Base-by-base conservation (phyloP, 2,888 invertebrate species). In the Mamestra brassicae region DNA sequence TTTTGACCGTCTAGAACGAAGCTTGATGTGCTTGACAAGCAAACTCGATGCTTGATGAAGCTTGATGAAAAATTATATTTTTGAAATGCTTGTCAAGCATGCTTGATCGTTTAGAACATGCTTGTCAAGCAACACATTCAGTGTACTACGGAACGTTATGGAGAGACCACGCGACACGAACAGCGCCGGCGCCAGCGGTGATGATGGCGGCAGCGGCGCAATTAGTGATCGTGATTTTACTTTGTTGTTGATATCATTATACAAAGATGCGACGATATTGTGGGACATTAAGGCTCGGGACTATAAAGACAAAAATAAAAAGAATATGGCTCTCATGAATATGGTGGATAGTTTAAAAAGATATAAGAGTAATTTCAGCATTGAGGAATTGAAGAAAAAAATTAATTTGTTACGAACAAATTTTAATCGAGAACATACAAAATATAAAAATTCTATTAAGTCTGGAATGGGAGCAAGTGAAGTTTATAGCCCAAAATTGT, bases 41-140 rank as follows among this genome's bases (percentile, higher is more conserved):
- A 26, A 26, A 26, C 26, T 26, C 26, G 26, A 26, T 26, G 26
- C 26, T 26, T 26, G 26, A 26, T 26, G 26, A 26, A 71, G 26
- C 26, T 26, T 26, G 26, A 26, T 26, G 26, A 26, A 71, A 64
- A 64, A 64, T 38, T 64, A 71, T 64, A 71, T 64, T 71, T 71
- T 71, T 71, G 71, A 64, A 71, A 64, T 71, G 58, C 71, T 71
- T 71, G 71, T 71, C 71, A 71, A 71, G 71, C 64, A 71, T 71
- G 71, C 71, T 71, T 71, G 71, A 71, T 71, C 57, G 64, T 71
- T 64, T 71, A 71, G 63, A 71, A 64, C 54, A 63, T 71, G 64
- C 71, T 71, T 71, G 70, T 70, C 70, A 70, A 70, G 70, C 61
- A 70, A 62, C 62, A 62, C 62, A 70, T 62, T 62, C 70, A 70